phyloP scores from a whole-genome alignment of 1,140 invertebrate species.

The Zaprionus camerounensis region DNA sequence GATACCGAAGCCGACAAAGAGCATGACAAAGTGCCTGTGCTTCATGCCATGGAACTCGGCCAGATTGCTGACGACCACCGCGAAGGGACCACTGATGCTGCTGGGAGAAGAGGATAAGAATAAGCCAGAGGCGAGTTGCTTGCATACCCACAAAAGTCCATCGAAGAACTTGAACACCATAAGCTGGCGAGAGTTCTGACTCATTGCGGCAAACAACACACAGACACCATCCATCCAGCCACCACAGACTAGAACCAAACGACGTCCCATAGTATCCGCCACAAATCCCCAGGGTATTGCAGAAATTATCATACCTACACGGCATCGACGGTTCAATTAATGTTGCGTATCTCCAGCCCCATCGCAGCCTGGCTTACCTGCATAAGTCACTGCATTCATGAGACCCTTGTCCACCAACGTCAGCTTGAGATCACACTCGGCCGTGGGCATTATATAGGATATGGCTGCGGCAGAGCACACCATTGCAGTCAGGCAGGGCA shows the following conservation, averaged over 20 bases:
- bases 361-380: conserved; percentile 84
- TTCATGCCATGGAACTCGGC: conserved; percentile 88
- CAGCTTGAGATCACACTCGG: conserved; percentile 89
- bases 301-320: conserved; percentile 91
- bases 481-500: conserved; percentile 87
- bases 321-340: not conserved
- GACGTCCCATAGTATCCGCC: conserved; percentile 91
- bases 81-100: conserved; percentile 90
- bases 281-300: conserved; percentile 92
- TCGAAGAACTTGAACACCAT: conserved; percentile 90
- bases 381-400: conserved; percentile 88
- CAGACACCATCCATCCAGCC: conserved; percentile 88
- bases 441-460: conserved; percentile 89
- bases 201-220: conserved; percentile 87
- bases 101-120: not conserved
- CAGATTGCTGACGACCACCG: conserved; percentile 88
- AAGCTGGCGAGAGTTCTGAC: conserved; percentile 89
- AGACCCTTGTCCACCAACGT: conserved; percentile 88
- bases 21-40: conserved; percentile 86
- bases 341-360: not conserved
- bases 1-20: conserved; percentile 87
- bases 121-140: not conserved
- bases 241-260: conserved; percentile 88
- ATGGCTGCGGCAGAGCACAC: conserved; percentile 88
- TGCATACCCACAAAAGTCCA: conserved; percentile 88